Evolutionary conservation across 2,888 invertebrate genomes (phyloP).

Genomic region (Drosophila pegasa): DNA sequence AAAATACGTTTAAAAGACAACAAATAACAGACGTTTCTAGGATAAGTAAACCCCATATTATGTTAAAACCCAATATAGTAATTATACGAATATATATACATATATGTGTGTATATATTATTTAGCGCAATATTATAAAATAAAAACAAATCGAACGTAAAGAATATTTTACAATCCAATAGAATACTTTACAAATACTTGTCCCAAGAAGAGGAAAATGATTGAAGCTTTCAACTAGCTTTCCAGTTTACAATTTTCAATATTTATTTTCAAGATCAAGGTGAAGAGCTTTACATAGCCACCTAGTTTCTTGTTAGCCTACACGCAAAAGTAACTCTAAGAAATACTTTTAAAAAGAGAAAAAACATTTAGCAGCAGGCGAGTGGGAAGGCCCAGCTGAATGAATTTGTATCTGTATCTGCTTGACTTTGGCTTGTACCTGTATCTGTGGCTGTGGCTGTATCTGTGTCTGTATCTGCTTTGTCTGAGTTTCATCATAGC

Average conservation of each 20-base stretch:
- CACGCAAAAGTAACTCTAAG: constrained; percentile 41
- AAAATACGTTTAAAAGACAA: constrained; percentile 30
- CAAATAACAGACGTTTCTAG: constrained; percentile 24
- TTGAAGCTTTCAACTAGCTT: constrained; percentile 28
- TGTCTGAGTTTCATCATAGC: constrained; percentile 47
- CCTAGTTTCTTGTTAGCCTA: constrained; percentile 61
- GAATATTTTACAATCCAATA: constrained; percentile 30
- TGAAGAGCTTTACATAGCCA: constrained; percentile 57
- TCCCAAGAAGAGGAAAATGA: not conserved
- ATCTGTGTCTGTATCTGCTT: constrained; percentile 21
- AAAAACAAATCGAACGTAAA: constrained; percentile 49
- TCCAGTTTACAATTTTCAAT: constrained; percentile 12
- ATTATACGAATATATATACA: constrained; percentile 25
- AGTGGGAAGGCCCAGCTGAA: constrained; percentile 63
- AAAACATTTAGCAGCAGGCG: constrained; percentile 27
- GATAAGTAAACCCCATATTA: constrained; percentile 46
- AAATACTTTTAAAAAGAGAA: constrained; percentile 12
- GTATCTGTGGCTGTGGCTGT: constrained; percentile 19
- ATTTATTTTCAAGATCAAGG: constrained; percentile 74
- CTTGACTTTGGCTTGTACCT: constrained; percentile 2
- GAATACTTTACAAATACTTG: not conserved
- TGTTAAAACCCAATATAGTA: constrained; percentile 43
- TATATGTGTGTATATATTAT: constrained; percentile 46
- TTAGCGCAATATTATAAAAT: constrained; percentile 73
- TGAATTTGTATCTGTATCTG: constrained; percentile 47